These are phyloP conservation scores for Tamias sibiricus DNA, from an alignment of 2,113 vertebrate genomes.

Conservation along the genomic window DNA sequence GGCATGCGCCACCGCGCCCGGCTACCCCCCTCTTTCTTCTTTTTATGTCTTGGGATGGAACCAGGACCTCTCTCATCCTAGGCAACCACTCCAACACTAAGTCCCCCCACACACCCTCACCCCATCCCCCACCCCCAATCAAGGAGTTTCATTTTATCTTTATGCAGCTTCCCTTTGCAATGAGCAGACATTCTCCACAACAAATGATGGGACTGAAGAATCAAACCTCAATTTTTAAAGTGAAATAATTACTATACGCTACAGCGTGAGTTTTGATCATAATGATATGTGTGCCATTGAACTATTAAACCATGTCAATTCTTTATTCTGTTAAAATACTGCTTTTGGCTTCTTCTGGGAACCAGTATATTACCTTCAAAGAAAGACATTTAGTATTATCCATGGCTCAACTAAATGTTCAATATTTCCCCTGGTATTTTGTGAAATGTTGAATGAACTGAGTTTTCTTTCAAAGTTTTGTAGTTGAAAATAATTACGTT, in stretches of 20 bases:
- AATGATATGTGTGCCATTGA: not conserved
- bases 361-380: slow-evolving; percentile 26
- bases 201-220: not conserved
- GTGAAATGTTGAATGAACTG: slow-evolving; percentile 74
- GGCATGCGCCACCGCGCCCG: no score
- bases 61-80: no score
- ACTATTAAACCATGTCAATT: slow-evolving; percentile 29
- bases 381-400: slow-evolving; percentile 46
- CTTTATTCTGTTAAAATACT: not conserved
- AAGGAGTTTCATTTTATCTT: not conserved
- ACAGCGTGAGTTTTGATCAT: slow-evolving; percentile 47
- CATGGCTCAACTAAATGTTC: slow-evolving; percentile 57
- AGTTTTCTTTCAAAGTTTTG: slow-evolving; percentile 69
- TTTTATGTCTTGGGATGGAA: not conserved
- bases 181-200: slow-evolving; percentile 10
- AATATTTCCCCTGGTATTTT: slow-evolving; percentile 52
- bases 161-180: not conserved
- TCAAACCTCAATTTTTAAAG: not conserved
- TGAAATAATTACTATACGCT: slow-evolving; percentile 44
- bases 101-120: no score
- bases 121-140: no score
- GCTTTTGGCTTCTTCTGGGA: slow-evolving; percentile 1
- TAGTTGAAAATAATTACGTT: slow-evolving; percentile 63
- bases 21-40: not conserved
- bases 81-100: not conserved